Evolutionary conservation across 2,797 vertebrate species (phyloP), one percentile per base, ranked within the genome.

Genomic region (Sarcoramphus papa): DNA sequence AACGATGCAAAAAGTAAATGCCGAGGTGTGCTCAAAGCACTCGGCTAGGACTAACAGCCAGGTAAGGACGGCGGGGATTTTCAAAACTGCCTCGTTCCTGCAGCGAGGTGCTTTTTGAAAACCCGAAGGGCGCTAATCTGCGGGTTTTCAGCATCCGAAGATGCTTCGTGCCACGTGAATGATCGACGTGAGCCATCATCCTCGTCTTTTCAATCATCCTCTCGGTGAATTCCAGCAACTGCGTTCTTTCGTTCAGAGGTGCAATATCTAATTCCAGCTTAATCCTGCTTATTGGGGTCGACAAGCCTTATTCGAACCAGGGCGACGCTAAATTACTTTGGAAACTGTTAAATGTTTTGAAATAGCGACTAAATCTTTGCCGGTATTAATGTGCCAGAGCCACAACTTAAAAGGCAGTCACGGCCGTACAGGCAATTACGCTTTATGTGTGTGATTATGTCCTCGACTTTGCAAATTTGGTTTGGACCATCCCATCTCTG

Each of bases 241-340:
- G 13, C 1, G 0, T 17, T 50, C 70, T 68, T 37, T 47, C 7
- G 31, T 74, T 91, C 23, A 4, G 22, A 63, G 67, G 21, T 35
- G 43, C 19, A 3, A 1, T 8, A 14, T 43, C 40, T 67, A 67
- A 74, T 80, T 85, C 56, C 31, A 37, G 25, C 19, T 47, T 60
- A 77, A 74, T 37, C 60, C 81, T 53, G 45, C 6, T 82, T 60
- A 11, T 31, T 51, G 33, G 68, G 51, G 59, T 20, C 0, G 0
- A 59, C 31, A 33, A 62, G 30, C 33, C 9, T 21, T 25, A 9
- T 30, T 50, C 2, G 1, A 88, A 59, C 24, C 10, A 3, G 14
- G 12, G 40, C 0, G 1, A 62, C 0, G 0, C 0, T 0, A 59
- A 69, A 62, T 68, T 12, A 22, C 65, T 93, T 40, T 8, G 30